These are phyloP conservation scores for Philopotamus ludificatus DNA, from an alignment of 1,140 invertebrate genomes.

Conservation along the genomic window DNA sequence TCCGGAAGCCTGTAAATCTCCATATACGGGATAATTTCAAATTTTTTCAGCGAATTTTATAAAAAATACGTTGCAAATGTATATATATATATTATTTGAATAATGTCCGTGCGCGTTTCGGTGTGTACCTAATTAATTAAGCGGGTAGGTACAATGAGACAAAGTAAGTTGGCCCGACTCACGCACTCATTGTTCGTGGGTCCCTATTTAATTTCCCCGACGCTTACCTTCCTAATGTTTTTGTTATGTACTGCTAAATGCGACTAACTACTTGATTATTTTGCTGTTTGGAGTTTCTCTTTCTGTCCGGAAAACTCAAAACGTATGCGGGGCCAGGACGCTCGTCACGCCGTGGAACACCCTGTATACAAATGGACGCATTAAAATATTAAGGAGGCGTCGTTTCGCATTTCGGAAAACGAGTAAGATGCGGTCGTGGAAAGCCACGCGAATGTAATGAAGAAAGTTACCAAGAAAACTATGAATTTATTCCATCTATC, in stretches of 20 bases:
- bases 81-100: no score
- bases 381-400: conserved; percentile 24
- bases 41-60: no score
- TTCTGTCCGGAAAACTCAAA: conserved; percentile 10
- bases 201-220: conserved; percentile 22
- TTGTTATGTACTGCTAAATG: conserved; percentile 39
- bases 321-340: background rate
- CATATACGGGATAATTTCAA: no score
- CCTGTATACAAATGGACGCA: conserved; percentile 27
- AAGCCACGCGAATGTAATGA: background rate
- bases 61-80: no score
- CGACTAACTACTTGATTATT: conserved; percentile 40
- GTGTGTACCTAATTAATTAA: no score
- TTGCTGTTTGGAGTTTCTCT: conserved; percentile 33
- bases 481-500: no score
- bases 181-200: conserved; percentile 12
- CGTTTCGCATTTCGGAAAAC: background rate
- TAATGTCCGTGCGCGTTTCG: no score
- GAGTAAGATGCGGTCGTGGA: background rate
- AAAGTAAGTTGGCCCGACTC: no score
- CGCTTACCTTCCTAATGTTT: conserved; percentile 37
- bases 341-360: conserved; percentile 9
- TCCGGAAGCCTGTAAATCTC: no score
- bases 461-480: background rate
- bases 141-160: no score